Percentiles rank a stretch among this genome's conserved stretches.
Conservation (phyloP, 2,888 invertebrate species). For the Schizaphis graminum region DNA sequence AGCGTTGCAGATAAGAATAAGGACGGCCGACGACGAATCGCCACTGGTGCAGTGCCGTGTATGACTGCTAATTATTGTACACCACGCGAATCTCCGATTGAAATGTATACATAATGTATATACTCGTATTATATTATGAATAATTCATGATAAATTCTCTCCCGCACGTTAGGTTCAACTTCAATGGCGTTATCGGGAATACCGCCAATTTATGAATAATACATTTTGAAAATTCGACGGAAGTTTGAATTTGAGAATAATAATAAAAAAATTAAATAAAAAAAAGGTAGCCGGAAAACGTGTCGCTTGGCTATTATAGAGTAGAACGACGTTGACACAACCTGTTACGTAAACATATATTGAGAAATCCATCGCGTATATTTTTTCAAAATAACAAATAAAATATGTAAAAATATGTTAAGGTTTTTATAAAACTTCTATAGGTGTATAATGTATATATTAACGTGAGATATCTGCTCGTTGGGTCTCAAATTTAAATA, state of each 20-base stretch:
- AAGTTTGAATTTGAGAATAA: conserved; percentile 11
- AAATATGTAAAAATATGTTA: conserved; percentile 44
- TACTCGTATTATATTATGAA: conserved; percentile 23
- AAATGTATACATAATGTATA: not conserved
- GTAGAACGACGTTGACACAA: not conserved
- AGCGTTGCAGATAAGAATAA: not conserved
- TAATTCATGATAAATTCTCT: conserved; percentile 6
- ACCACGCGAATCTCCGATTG: not conserved
- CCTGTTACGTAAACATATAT: not conserved
- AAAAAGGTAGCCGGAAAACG: conserved; percentile 17
- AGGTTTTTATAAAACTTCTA: not conserved
- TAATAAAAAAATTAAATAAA: not conserved
- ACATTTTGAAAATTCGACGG: conserved; percentile 24
- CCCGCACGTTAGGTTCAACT: not conserved
- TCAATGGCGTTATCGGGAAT: conserved; percentile 27
- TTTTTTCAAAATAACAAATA: conserved; percentile 25
- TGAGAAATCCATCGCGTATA: conserved; percentile 17
- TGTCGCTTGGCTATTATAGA: not conserved
- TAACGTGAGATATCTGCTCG: not conserved
- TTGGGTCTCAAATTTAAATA: not conserved
- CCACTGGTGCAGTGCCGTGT: not conserved
- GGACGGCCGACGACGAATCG: not conserved
- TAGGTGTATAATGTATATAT: not conserved
- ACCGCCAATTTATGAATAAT: conserved; percentile 42
- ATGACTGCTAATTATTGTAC: conserved; percentile 31